Base-by-base conservation (phyloP, 2,797 vertebrate species). In the Mergus octosetaceus region DNA sequence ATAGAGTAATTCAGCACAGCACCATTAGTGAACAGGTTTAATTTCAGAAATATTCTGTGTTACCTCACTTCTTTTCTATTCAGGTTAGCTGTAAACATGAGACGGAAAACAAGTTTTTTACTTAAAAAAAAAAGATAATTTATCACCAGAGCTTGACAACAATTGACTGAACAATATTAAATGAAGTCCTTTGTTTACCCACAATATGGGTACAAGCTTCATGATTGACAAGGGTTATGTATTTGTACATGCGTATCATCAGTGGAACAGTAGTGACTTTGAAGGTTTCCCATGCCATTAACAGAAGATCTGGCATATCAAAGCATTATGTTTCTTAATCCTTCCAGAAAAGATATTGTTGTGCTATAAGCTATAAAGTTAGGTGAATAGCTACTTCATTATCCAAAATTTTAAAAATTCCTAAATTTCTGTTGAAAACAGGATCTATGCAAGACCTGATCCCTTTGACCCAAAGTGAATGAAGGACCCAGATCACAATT, bases 281-380 rank as follows among this genome's bases (percentile, higher is more conserved):
- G 47, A 71, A 82, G 6, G 5, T 82, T 43, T 64, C 9, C 19
- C 38, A 2, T 36, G 57, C 18, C 3, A 39, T 4, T 76, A 5
- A 36, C 34, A 73, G 19, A 4, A 3, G 10, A 76, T 28, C 15
- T 25, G 65, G 22, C 3, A 60, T 66, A 92, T 79, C 66, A 70
- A 71, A 82, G 3, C 8, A 47, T 77, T 64, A 39, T 0, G 0
- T n/a, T 53, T 77, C 11, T 4, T 70, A 87, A 54, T 56, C 1
- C 6, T 83, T 90, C 77, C 19, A 74, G 18, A 22, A 28, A 74
- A 39, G 13, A 22, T 74, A 88, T 25, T 80, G n/a, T 12, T 2
- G 2, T 80, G 25, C 6, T 57, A 71, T 74, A 87, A 82, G 21
- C 6, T 53, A 71, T 74, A 87, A 82, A 6, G 1, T 34, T 39